Percentiles rank a stretch among this genome's conserved stretches.
phyloP scores from a whole-genome alignment of 2,888 invertebrate species.

The Machimus rusticus region DNA sequence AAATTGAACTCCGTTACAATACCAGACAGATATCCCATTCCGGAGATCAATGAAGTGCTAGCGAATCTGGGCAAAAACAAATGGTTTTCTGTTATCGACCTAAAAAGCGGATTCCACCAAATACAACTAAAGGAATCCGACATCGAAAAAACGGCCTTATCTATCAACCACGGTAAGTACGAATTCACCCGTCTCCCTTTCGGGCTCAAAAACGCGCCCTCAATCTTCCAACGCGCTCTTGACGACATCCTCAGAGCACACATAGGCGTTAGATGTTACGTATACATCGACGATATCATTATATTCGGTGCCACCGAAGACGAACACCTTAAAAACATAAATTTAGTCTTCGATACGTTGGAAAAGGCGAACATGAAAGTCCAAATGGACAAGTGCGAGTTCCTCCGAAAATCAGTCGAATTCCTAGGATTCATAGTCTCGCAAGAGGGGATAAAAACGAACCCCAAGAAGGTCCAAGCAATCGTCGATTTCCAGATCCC shows the following conservation, averaged over 20 bases:
- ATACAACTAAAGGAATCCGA: background rate
- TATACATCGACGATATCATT: background rate
- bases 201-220: background rate
- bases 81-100: background rate
- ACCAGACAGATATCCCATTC: background rate
- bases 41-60: background rate
- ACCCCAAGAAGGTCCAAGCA: background rate
- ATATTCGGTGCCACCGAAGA: background rate
- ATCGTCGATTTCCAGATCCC: background rate
- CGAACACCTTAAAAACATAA: background rate
- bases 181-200: background rate
- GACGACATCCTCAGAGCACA: background rate
- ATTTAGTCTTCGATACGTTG: too few relatives aligned
- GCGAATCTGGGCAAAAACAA: background rate
- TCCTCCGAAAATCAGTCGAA: background rate
- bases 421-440: background rate
- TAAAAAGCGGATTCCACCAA: background rate
- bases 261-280: background rate
- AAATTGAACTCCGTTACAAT: background rate
- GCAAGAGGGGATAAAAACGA: background rate
- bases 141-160: background rate
- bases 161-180: background rate
- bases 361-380: background rate
- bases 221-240: background rate
- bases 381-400: background rate